Conservation (phyloP, 1,140 invertebrate genomes). For the Drosophila pandora region DNA sequence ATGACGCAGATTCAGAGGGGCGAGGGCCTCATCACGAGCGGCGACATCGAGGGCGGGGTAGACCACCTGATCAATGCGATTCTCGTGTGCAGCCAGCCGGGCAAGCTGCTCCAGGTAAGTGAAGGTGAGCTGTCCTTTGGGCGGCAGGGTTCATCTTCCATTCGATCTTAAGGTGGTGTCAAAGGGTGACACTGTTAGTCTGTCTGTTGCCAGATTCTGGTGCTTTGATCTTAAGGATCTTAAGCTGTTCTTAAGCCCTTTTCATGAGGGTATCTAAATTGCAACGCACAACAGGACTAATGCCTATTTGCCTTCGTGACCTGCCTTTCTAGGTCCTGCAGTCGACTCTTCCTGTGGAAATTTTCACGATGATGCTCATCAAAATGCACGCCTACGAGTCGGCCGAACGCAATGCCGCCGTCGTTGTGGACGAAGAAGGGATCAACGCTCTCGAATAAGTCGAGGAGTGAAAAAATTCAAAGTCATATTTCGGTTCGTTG, state of each 20-base stretch:
- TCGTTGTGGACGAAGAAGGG: not conserved
- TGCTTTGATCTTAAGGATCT: too few relatives aligned
- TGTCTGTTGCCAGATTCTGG: too few relatives aligned
- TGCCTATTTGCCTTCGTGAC: not conserved
- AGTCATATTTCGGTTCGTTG: not conserved
- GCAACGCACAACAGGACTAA: too few relatives aligned
- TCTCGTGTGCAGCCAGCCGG: constrained; percentile 96
- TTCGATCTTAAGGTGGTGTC: too few relatives aligned
- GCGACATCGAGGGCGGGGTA: constrained; percentile 94
- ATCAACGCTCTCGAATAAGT: constrained; percentile 16
- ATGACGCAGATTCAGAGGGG: constrained; percentile 90
- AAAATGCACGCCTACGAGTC: constrained; percentile 86
- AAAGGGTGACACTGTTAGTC: too few relatives aligned
- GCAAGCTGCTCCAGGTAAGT: constrained; percentile 91
- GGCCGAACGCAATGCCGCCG: not conserved
- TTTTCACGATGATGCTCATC: constrained; percentile 93
- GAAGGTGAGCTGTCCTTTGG: too few relatives aligned
- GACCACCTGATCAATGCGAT: constrained; percentile 97
- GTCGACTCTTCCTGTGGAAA: constrained; percentile 94
- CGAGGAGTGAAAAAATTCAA: not conserved
- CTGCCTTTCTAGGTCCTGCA: constrained; percentile 90
- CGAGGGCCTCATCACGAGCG: constrained; percentile 92
- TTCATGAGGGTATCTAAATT: too few relatives aligned
- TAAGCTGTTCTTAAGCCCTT: too few relatives aligned
- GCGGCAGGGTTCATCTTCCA: too few relatives aligned